Evolutionary conservation across 2,113 vertebrate genomes (phyloP).

Genomic region (Lycocorax pyrrhopterus): DNA sequence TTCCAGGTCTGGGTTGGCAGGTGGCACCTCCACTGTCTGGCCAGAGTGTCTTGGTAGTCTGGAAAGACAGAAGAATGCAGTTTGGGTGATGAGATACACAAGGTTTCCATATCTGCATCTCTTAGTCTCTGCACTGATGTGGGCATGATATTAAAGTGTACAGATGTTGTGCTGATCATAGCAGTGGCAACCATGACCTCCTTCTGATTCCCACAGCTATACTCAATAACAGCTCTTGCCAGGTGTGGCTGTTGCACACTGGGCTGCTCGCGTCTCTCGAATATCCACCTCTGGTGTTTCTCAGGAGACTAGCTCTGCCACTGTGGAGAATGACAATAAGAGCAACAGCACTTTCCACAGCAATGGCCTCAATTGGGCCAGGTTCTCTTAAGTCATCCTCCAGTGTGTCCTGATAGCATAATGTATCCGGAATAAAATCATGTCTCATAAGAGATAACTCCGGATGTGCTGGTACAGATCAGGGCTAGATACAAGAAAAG

Average conservation of each 20-base stretch:
- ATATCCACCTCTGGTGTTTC: neutral
- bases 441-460: neutral
- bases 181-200: neutral
- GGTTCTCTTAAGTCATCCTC: neutral
- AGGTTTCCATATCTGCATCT: fast-evolving
- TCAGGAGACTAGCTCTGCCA: neutral
- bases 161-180: neutral
- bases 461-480: neutral
- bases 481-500: neutral
- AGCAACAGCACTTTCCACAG: neutral
- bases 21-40: neutral
- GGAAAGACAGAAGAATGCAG: neutral
- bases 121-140: neutral
- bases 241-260: neutral
- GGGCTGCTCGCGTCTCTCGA: neutral
- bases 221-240: neutral
- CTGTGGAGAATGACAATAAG: neutral
- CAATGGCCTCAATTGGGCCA: neutral
- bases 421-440: neutral
- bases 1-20: neutral
- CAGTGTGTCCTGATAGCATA: neutral
- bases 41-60: neutral
- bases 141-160: neutral
- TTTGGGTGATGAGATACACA: neutral
- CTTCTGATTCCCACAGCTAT: neutral